phyloP scores from a whole-genome alignment of 1,140 invertebrate genomes.

The Triops longicaudatus region DNA sequence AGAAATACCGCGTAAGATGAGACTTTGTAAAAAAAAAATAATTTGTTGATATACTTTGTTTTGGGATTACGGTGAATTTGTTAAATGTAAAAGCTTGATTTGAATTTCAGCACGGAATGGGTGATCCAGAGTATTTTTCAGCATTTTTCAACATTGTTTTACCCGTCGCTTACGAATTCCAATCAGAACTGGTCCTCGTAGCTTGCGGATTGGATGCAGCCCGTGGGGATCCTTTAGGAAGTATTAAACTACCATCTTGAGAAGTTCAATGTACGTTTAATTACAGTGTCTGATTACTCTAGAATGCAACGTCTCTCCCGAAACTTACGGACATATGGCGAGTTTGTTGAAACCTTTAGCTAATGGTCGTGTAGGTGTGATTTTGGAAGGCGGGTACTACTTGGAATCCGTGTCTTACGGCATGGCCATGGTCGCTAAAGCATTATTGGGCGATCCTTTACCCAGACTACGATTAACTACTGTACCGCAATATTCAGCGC shows the following conservation, averaged over 20 bases:
- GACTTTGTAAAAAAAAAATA: not conserved
- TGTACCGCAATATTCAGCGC: not conserved
- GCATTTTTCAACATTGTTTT: slow-evolving; percentile 82
- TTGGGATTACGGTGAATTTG: not conserved
- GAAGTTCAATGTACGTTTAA: not conserved
- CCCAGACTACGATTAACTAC: slow-evolving; percentile 36
- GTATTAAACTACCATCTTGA: slow-evolving; percentile 36
- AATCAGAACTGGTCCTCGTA: slow-evolving; percentile 80
- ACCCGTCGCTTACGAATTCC: slow-evolving; percentile 82
- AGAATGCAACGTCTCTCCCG: slow-evolving; percentile 75
- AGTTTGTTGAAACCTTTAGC: slow-evolving; percentile 73
- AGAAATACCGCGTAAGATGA: not conserved
- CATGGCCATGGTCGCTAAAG: slow-evolving; percentile 76
- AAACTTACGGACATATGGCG: slow-evolving; percentile 81
- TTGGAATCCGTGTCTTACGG: slow-evolving; percentile 71
- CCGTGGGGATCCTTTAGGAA: slow-evolving; percentile 76
- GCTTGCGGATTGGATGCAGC: slow-evolving; percentile 94
- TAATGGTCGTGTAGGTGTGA: slow-evolving; percentile 68
- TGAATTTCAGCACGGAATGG: slow-evolving; percentile 53
- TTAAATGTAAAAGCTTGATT: not conserved
- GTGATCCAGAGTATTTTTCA: slow-evolving; percentile 77
- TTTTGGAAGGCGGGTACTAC: slow-evolving; percentile 92
- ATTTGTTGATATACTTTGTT: not conserved
- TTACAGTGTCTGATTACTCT: slow-evolving; percentile 27
- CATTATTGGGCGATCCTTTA: slow-evolving; percentile 74